Evolutionary conservation across 2,888 invertebrate species (phyloP), one percentile per base, ranked within the genome.

Genomic region (Buathra laborator): DNA sequence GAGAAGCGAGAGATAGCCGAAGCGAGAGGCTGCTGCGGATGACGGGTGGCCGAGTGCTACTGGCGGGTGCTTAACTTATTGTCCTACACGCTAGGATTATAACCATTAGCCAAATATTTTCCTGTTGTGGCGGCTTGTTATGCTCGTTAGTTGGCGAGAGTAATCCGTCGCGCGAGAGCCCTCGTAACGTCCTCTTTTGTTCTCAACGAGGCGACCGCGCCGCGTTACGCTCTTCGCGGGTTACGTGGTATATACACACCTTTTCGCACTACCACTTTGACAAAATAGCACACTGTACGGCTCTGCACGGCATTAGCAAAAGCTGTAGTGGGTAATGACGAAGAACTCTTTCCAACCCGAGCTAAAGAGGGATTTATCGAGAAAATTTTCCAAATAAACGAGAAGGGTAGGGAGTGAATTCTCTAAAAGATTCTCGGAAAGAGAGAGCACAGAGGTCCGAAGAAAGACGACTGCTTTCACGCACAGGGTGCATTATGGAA

Each of bases 11-110:
- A 76, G 46, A 72, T 37, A 37, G 37, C 80, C 44, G 67, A 37
- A 78, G 67, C 80, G 80, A 84, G 84, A 86, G 85, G 68, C 86
- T 87, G 81, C 84, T 87, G 90, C 83, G 83, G 89, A 83, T 91
- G 91, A 91, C 91, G 90, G 90, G 88, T 89, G 88, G 89, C 85
- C 89, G 89, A 90, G 90, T 91, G 91, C 87, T 89, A 90, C 90
- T 91, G 91, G 90, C 91, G 91, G 90, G 90, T 90, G 90, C 90
- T 91, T 91, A 91, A 91, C 90, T 91, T 91, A 91, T 91, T 91
- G 90, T 91, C 90, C 89, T 90, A 90, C 90, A 90, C 90, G 89
- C 86, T 88, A 87, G 90, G 89, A 90, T 91, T 90, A 90, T 90
- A 90, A 89, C 90, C 90, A 91, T 91, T 91, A 91, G 90, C 89